Evolutionary conservation across 2,797 vertebrate genomes (phyloP), one percentile per base, ranked within the genome.

Genomic region (Liparis tanakae): DNA sequence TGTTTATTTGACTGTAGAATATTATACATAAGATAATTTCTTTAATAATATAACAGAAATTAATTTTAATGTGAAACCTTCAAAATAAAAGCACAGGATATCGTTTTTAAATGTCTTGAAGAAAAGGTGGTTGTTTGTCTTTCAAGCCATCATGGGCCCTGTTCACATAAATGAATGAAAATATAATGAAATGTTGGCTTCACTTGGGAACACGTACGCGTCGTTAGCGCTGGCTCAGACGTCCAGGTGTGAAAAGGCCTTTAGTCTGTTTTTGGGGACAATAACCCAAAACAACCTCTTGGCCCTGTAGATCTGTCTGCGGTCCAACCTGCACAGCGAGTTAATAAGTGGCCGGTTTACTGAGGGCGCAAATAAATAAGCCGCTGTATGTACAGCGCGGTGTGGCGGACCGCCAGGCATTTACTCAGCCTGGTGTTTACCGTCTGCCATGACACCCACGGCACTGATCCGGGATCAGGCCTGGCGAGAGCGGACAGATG

Each of bases 401-500:
- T 22, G 50, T 13, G 50, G 54, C 72, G 30, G 62, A 75, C 44
- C 53, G 53, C 59, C 33, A 30, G 68, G 30, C 56, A 62, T 87
- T 86, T 83, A 78, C 74, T 80, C 30, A 83, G 67, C 3, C 1
- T 69, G 6, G 56, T 85, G 88, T 91, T 91, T 89, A 81, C 88
- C 18, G 69, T 85, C 81, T 87, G 83, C 70, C 30, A 2, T 74
- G 86, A 73, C 76, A 53, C 73, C 58, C 58, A 71, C 72, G 50
- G 62, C 62, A 67, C 83, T 74, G 80, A 79, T 53, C 69, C 55
- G 58, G 57, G 69, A 83, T 67, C 79, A 55, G 72, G 65, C 55
- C 68, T 63, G 39, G 66, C 62, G 46, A 55, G 71, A 71, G 64
- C 68, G 43, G n/a, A 64, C 56, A 70, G 53, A 76, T 67, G 18